Percentiles rank a stretch among this genome's conserved stretches.
Evolutionary conservation across 1,140 invertebrate genomes (phyloP).

Genomic region (Musca domestica): DNA sequence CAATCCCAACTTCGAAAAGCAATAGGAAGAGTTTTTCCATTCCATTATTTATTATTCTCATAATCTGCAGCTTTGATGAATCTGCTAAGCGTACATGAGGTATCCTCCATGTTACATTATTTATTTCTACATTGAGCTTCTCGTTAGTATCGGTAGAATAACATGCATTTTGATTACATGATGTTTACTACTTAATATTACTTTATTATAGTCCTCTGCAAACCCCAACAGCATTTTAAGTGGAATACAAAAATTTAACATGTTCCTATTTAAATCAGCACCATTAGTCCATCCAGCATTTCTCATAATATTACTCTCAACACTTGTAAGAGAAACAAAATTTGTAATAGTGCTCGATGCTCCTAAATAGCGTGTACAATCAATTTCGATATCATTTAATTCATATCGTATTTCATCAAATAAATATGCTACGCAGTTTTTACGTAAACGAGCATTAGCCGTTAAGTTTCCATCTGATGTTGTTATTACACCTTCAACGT

Average conservation of each 20-base stretch:
- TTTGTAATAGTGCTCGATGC: too few relatives aligned
- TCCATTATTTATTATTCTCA: constrained; percentile 11
- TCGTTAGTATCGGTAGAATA: constrained; percentile 19
- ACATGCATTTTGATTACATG: constrained; percentile 41
- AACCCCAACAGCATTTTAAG: constrained; percentile 52
- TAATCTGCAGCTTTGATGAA: background rate
- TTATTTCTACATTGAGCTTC: constrained; percentile 34
- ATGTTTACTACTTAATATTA: constrained; percentile 54
- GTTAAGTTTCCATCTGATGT: constrained; percentile 31
- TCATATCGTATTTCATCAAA: constrained; percentile 56
- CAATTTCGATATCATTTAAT: constrained; percentile 53
- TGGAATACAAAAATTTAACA: constrained; percentile 50
- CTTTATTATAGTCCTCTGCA: constrained; percentile 55
- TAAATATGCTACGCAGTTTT: constrained; percentile 50
- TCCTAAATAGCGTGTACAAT: constrained; percentile 52
- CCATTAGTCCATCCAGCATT: constrained; percentile 2
- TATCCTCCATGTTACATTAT: constrained; percentile 26
- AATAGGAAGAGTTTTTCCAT: constrained; percentile 13
- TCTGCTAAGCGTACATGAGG: constrained; percentile 23
- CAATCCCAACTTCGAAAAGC: constrained; percentile 23
- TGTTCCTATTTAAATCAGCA: constrained; percentile 26
- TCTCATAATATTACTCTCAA: background rate
- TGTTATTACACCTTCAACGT: constrained; percentile 39
- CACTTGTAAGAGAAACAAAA: constrained; percentile 26
- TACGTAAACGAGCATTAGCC: constrained; percentile 33